A percentile compares a stretch with the other conserved stretches of the same genome.
These are phyloP conservation scores for Cremastinae sp. DNA, from an alignment of 2,888 invertebrate species.

Conservation along the genomic window DNA sequence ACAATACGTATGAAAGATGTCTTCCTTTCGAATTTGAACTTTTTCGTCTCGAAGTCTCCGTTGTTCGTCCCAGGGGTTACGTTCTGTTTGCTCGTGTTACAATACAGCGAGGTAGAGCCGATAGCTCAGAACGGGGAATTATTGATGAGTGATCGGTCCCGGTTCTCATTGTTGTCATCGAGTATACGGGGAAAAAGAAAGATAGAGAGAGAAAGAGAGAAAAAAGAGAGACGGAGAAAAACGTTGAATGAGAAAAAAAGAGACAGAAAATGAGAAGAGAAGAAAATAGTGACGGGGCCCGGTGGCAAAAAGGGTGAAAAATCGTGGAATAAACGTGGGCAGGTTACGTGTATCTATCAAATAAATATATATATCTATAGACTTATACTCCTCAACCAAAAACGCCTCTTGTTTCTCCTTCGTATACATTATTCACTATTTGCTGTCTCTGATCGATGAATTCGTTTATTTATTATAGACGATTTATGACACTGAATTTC, in stretches of 20 bases:
- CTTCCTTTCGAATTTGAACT: conserved; percentile 11
- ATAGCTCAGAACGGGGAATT: conserved; percentile 40
- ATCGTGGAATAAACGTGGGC: conserved; percentile 54
- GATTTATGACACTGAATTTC: conserved; percentile 52
- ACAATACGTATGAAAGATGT: conserved; percentile 12
- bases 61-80: conserved; percentile 24
- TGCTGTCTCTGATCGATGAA: conserved; percentile 59
- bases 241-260: neutral
- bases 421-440: conserved; percentile 41
- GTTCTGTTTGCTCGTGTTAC: conserved; percentile 30
- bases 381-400: neutral
- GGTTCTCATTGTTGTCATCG: conserved; percentile 54
- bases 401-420: conserved; percentile 30
- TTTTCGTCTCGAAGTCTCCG: conserved; percentile 9
- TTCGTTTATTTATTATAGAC: conserved; percentile 54
- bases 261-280: neutral
- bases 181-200: conserved; percentile 1
- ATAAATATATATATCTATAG: neutral
- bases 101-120: conserved; percentile 29
- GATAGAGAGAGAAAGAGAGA: neutral
- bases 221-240: neutral
- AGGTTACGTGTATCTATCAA: conserved; percentile 46
- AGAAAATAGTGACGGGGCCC: conserved; percentile 46
- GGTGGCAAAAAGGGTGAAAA: conserved; percentile 50
- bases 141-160: conserved; percentile 57